phyloP scores from a whole-genome alignment of 2,797 vertebrate species.

The Chaenodraco wilsoni region DNA sequence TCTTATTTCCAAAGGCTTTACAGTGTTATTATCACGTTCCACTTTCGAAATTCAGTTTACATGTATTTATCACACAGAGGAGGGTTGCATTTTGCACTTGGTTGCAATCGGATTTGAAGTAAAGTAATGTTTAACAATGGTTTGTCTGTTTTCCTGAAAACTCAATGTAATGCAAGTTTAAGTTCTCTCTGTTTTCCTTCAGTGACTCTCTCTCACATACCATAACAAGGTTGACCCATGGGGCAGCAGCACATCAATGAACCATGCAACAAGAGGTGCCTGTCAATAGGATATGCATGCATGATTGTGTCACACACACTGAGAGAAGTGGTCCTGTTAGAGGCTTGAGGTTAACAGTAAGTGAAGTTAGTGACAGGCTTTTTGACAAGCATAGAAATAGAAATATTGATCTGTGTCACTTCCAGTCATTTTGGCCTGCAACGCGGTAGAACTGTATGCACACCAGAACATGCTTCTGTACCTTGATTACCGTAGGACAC shows the following conservation, averaged over 20 bases:
- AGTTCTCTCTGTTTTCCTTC: not conserved
- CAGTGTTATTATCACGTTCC: conserved; percentile 1
- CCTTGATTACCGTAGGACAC: not conserved
- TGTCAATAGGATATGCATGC: not conserved
- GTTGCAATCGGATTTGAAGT: not conserved
- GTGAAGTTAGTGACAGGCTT: conserved; percentile 27
- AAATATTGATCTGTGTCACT: conserved; percentile 43
- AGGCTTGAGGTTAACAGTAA: not conserved
- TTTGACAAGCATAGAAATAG: conserved; percentile 29
- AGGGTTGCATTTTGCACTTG: not conserved
- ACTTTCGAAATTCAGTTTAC: not conserved
- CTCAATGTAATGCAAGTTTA: not conserved
- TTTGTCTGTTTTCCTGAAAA: not conserved
- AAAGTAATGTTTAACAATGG: not conserved
- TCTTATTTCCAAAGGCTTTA: conserved; percentile 3
- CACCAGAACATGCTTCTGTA: not conserved
- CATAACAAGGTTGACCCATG: conserved; percentile 7
- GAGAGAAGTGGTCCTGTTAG: not conserved
- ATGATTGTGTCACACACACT: conserved; percentile 1
- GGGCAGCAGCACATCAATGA: conserved; percentile 9
- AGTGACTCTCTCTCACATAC: conserved; percentile 5
- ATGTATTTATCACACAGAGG: not conserved
- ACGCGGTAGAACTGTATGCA: not conserved
- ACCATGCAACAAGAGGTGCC: conserved; percentile 36
- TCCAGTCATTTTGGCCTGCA: conserved; percentile 7